A percentile compares a stretch with the other conserved stretches of the same genome.
Evolutionary conservation across 2,113 vertebrate genomes (phyloP).

Genomic region (Theropithecus gelada): DNA sequence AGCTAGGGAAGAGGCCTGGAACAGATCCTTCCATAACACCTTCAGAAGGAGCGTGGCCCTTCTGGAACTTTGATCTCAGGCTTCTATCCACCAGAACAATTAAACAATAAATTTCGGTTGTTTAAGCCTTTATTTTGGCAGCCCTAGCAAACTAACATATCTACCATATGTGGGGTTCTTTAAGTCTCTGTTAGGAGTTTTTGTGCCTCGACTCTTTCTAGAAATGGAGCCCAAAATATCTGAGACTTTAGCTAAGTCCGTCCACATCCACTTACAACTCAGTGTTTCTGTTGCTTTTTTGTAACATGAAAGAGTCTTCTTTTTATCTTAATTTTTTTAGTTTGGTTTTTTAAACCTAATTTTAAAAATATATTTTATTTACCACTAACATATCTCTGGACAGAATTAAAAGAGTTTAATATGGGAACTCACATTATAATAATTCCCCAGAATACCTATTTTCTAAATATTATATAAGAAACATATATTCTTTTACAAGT

Average conservation of each 20-base stretch:
- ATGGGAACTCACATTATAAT: background rate
- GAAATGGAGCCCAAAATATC: background rate
- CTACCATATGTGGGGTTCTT: background rate
- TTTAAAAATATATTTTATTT: background rate
- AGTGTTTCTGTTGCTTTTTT: background rate
- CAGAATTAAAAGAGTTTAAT: background rate
- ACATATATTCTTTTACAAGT: background rate
- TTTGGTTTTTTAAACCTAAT: background rate
- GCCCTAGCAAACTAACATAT: background rate
- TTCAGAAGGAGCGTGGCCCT: background rate
- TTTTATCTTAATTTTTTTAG: background rate
- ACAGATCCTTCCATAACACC: background rate
- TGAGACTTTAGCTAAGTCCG: background rate
- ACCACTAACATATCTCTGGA: background rate
- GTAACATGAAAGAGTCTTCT: background rate
- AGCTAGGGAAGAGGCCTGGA: background rate
- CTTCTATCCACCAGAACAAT: background rate
- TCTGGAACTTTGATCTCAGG: background rate
- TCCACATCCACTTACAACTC: background rate
- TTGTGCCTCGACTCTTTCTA: background rate
- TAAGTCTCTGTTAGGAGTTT: background rate
- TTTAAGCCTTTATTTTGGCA: background rate
- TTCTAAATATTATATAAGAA: background rate
- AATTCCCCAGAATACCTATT: background rate
- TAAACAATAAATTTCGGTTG: background rate